Conservation (phyloP, 2,797 vertebrate genomes). For the Falco novaeseelandiae region DNA sequence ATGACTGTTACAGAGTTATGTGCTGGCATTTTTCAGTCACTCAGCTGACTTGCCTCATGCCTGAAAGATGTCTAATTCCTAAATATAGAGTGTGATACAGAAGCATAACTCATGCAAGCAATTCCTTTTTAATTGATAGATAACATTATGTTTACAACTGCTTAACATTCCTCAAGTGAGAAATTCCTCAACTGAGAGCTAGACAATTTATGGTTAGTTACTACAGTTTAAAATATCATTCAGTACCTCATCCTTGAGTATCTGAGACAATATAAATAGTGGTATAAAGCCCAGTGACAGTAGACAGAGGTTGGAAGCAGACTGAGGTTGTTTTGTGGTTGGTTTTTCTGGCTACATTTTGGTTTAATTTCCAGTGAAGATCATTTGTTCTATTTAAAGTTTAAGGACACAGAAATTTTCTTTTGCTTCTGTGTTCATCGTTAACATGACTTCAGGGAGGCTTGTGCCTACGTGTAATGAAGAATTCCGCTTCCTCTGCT, state of each 20-base stretch:
- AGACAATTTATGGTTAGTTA: slow-evolving; percentile 39
- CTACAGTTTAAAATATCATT: slow-evolving; percentile 6
- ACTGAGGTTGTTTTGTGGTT: slow-evolving; percentile 40
- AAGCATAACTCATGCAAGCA: background rate
- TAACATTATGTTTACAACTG: background rate
- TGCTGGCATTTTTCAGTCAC: background rate
- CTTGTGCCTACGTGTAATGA: background rate
- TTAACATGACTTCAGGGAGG: background rate
- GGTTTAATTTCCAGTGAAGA: slow-evolving; percentile 46
- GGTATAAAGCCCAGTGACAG: slow-evolving; percentile 11
- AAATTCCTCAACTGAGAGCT: slow-evolving; percentile 24
- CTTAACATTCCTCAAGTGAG: slow-evolving; percentile 7
- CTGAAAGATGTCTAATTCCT: background rate
- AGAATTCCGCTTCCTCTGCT: background rate
- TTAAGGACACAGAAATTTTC: background rate
- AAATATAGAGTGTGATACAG: background rate
- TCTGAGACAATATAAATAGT: slow-evolving; percentile 34
- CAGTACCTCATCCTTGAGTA: slow-evolving; percentile 4
- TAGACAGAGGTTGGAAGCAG: slow-evolving; percentile 32
- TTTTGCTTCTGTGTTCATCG: background rate
- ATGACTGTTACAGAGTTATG: background rate
- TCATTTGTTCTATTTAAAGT: slow-evolving; percentile 34
- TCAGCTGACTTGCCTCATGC: background rate
- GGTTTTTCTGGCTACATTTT: slow-evolving; percentile 36
- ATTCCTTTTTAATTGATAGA: background rate